Evolutionary conservation across 1,140 invertebrate species (phyloP), one percentile per base, ranked within the genome.

Genomic region (Paralvinella palmiformis): DNA sequence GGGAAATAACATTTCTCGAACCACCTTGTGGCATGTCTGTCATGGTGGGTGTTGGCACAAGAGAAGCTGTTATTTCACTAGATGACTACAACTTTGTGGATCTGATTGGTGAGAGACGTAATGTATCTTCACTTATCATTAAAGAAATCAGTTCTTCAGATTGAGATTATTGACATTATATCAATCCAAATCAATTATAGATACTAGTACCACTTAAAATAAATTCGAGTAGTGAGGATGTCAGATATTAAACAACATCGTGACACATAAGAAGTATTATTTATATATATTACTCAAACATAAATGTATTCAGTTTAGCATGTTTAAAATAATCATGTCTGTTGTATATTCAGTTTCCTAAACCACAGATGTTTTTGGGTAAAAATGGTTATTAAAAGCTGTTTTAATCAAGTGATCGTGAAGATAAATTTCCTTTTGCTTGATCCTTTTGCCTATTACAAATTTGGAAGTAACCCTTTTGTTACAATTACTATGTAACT

Each of bases 21-120:
- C 70, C 74, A 20, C 70, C 72, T 22, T 48, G 27, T 59, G 74
- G 74, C 2, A 71, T 70, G 55, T 75, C 74, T 31, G 68, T 75
- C 1, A 75, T 75, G 74, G 66, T 75, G 35, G 74, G 74, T 15
- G 71, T 75, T 1, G 74, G 74, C n/a, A 75, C 74, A 59, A 58
- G 66, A n/a, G 62, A 68, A 32, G 68, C 72, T 24, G 24, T 63
- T 3, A 65, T 75, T 4, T 64, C 67, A 24, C 67, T 66, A 32
- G 62, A 68, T 4, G 64, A 70, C 59, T 71, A 65, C 60, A 62
- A 70, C 33, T 74, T 68, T 67, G 64, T 74, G 10, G 66, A 75
- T 63, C 66, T 75, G 3, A 67, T 75, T 60, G 74, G 74, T 75
- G 59, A 64, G 69, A 62, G 32, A 31, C n/a, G 15, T 5, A 37